Base-by-base conservation (phyloP, 23 tunicate genomes). In the Trididemnum clinides region DNA sequence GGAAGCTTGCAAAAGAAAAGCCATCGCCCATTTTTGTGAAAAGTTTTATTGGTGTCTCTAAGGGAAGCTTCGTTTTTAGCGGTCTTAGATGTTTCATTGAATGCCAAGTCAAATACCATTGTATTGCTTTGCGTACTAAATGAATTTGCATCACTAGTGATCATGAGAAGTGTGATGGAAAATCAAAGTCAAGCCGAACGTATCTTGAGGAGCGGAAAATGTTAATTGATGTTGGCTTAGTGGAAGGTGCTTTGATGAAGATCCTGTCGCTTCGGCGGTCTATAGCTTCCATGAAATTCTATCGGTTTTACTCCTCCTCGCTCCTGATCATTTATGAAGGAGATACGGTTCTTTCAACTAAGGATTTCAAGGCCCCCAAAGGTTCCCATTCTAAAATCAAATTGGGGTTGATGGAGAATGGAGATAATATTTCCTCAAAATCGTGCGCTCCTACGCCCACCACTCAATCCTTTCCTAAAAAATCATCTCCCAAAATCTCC, bases 261-360 rank as follows among this genome's bases (percentile, higher is more conserved):
- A 32, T 89, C 5, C 12, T 28, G 51, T 23, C 20, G 64, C 32
- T 90, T 10, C 65, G 86, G 7, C 65, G 51, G 2, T 80, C 88
- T 0, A 31, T 89, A 0, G 50, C 85, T 33, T n/a, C 62, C 1
- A 50, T 83, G 50, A 69, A 31, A 33, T 23, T 66, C 5, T 66
- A 44, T 79, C 89, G 98, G 20, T 89, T 94, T 51, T 94, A 94
- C 64, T 94, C 98, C 1, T 65, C 94, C 35, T 94, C 98, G 18
- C 34, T 94, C 0, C 50, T 94, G 54, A 80, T 92, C 0, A 36
- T 88, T 0, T 92, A 92, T 63, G 97, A 92, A 34, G 97, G 92
- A 10, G 88, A 92, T n/a, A 5, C 20, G 5, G 66, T 10, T 10
- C 66, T 3, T 59, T 59, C 25, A 28, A 10, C 5, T n/a, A 3